Evolutionary conservation across 2,797 vertebrate genomes (phyloP), one percentile per base, ranked within the genome.

Genomic region (Megalops cyprinoides): DNA sequence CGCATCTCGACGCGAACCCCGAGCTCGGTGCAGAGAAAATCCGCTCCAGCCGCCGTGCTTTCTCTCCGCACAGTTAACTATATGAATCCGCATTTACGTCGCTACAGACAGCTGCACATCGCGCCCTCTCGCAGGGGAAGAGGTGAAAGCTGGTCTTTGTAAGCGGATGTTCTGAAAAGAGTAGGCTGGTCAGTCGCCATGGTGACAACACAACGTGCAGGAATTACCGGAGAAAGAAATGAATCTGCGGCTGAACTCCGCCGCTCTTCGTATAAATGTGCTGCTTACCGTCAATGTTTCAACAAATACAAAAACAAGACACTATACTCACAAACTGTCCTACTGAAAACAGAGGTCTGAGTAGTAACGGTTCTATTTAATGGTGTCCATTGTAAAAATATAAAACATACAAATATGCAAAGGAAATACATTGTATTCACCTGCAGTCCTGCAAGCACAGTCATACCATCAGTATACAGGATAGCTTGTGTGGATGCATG

Each of bases 171-270:
- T 51, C 48, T 76, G 42, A 75, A 80, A 75, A 15, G 79, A 31
- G 89, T 83, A 78, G 84, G 79, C 51, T 55, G 42, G 80, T 82
- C 84, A 73, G 77, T 93, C 89, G 82, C 87, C 90, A 93, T 92
- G 89, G 92, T 87, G 92, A 93, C 92, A 87, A 86, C 86, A 87
- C 88, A 91, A 92, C 89, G 75, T 85, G 79, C 85, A 79, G 75
- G 80, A 82, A 75, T 82, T 83, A 90, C 85, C 85, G 81, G 81
- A 82, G 79, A 85, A 87, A 55, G n/a, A 56, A 77, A 53, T 42
- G 53, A 34, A 39, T n/a, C 23, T 23, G 34, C 49, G 56, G 53
- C 31, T 20, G 77, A 77, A 77, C 49, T 76, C 25, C 39, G 39
- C 67, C 10, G 39, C 1, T 7, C 34, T 9, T 18, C 3, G 39